Evolutionary conservation across 2,888 invertebrate species (phyloP), one percentile per base, ranked within the genome.

Genomic region (Spisula solida): DNA sequence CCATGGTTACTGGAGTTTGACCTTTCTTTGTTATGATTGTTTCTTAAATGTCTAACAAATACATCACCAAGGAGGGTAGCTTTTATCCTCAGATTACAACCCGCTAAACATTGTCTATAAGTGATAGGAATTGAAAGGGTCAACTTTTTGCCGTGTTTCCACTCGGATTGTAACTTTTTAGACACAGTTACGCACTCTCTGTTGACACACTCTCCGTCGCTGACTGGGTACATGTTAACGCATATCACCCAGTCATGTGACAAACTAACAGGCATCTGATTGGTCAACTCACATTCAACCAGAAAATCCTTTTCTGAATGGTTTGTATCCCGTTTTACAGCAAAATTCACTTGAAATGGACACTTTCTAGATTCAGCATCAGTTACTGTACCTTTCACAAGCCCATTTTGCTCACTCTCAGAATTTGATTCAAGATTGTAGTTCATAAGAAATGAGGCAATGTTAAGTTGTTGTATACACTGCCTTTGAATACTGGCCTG

Each of bases 161-260:
- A 85, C 18, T 78, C 85, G 4, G 48, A 29, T 20, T 79, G 31
- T 25, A 85, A 12, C 25, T 85, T 55, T 14, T 51, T 75, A 4
- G 79, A 78, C 20, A 70, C 56, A n/a, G 55, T 55, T 31, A 34
- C 2, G n/a, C 31, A 31, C 10, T 41, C n/a, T 20, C 20, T n/a
- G 8, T 31, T n/a, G n/a, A n/a, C n/a, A n/a, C n/a, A n/a, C n/a
- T n/a, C n/a, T n/a, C n/a, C 56, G 18, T 20, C 56, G 56, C n/a
- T 41, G n/a, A 48, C 51, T 51, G 86, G 79, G 20, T 78, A 29
- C 29, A 90, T 56, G 51, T 86, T 80, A 12, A 90, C 31, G 41
- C 83, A 34, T 16, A 92, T 12, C n/a, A 86, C 86, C 93, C 93
- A 93, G 85, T 92, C 93, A 88, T 55, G 47, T 81, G 91, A 91